Base-by-base conservation (phyloP, 1,140 invertebrate genomes). In the Bursaphelenchus mucronatus region DNA sequence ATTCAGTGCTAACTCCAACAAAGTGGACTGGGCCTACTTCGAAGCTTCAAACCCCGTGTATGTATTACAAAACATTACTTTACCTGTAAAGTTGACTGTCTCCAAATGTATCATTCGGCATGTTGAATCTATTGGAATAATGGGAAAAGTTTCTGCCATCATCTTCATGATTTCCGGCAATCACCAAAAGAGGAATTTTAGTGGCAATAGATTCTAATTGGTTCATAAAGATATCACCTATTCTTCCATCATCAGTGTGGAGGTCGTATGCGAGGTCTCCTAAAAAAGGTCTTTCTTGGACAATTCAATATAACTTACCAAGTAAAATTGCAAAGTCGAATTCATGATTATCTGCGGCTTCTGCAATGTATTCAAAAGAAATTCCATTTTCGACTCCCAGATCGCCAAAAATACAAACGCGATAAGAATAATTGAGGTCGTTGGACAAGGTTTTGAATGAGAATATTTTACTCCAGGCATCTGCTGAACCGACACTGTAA, bases 21-120 rank as follows among this genome's bases (percentile, higher is more conserved):
- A 94, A 90, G 83, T 96, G 93, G 10, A 91, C 87, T 9, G 92
- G 91, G 1, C 94, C 94, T 66, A 96, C 82, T 80, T 97, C 87
- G 63, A 84, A 82, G 65, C 84, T 85, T n/a, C 72, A 66, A 82
- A 74, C 56, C 64, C 49, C 0, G 64, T 49, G 56, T 0, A 30
- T 30, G 1, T 30, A 30, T 3, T 3, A 30, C 5, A 30, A 30
- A 30, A 66, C 3, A n/a, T 45, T 8, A 8, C 13, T 53, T 43
- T 50, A 74, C 73, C 83, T 84, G 63, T 83, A 84, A 76, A 82
- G 83, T 30, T 83, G 70, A 44, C 80, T 78, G 46, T 82, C 70
- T 6, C 78, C 76, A 79, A 81, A 82, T 6, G 67, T 71, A 19
- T 73, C 55, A 39, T 78, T 72, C 7, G 83, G 83, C 76, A 82